These are phyloP conservation scores for Crocallis elinguaria DNA, from an alignment of 2,888 invertebrate species.

Conservation along the genomic window DNA sequence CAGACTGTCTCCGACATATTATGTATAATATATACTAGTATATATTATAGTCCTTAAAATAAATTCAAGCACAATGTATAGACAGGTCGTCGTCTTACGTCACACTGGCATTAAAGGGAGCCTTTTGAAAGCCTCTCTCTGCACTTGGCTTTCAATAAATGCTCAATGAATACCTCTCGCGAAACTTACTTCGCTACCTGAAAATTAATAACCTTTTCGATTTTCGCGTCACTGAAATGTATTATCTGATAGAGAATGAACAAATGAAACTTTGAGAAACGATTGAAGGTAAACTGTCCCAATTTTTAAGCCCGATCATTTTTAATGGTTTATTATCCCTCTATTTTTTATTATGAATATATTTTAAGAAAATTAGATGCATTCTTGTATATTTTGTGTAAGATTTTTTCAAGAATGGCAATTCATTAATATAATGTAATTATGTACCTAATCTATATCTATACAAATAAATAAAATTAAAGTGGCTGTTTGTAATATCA, in stretches of 20 bases:
- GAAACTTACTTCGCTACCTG: conserved; percentile 51
- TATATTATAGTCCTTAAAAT: background rate
- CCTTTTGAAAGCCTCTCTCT: conserved; percentile 65
- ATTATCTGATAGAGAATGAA: conserved; percentile 34
- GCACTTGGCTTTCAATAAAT: conserved; percentile 67
- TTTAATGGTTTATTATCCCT: too few relatives aligned
- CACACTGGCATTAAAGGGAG: conserved; percentile 48
- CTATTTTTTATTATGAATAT: too few relatives aligned
- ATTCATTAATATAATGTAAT: too few relatives aligned
- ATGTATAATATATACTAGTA: background rate
- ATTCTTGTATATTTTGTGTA: too few relatives aligned
- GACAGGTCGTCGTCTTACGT: background rate
- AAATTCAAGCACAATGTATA: background rate
- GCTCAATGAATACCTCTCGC: conserved; percentile 57
- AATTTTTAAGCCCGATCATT: conserved; percentile 1
- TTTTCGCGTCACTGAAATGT: conserved; percentile 33
- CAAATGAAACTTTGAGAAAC: conserved; percentile 25
- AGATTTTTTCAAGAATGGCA: too few relatives aligned
- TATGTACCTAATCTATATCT: too few relatives aligned
- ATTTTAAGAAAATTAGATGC: background rate
- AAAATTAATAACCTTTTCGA: conserved; percentile 62
- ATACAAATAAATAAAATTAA: too few relatives aligned
- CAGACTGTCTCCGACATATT: too few relatives aligned
- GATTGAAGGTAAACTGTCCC: conserved; percentile 13
- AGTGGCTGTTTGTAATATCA: too few relatives aligned